Evolutionary conservation across 1,140 invertebrate species (phyloP).

Genomic region (Glomeris maerens): DNA sequence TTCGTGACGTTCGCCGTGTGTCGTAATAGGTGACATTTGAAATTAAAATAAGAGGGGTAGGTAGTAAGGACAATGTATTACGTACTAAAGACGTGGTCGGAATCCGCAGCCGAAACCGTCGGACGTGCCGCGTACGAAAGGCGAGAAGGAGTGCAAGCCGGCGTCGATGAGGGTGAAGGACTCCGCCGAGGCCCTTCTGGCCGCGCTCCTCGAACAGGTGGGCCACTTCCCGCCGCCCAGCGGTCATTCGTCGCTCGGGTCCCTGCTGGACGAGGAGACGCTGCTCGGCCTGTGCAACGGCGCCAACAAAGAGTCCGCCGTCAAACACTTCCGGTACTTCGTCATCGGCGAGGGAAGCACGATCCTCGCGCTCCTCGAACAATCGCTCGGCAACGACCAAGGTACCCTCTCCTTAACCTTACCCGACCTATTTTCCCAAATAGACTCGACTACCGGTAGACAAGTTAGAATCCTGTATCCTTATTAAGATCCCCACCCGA

Average conservation of each 20-base stretch:
- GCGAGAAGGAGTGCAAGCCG: constrained; percentile 89
- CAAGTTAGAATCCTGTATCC: too few relatives aligned
- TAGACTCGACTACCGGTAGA: not conserved
- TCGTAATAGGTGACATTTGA: too few relatives aligned
- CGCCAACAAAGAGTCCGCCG: constrained; percentile 34
- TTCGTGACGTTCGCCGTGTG: too few relatives aligned
- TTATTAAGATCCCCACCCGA: constrained; percentile 38
- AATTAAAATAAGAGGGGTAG: too few relatives aligned
- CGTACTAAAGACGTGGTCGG: too few relatives aligned
- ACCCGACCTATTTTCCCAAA: not conserved
- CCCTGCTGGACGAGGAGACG: constrained; percentile 72
- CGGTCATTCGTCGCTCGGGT: constrained; percentile 67
- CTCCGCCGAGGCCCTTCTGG: constrained; percentile 82
- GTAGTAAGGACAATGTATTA: too few relatives aligned
- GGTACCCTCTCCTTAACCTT: constrained; percentile 23
- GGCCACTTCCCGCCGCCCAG: constrained; percentile 70
- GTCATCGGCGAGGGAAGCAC: constrained; percentile 76
- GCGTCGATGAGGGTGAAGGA: constrained; percentile 90
- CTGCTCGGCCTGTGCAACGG: constrained; percentile 62
- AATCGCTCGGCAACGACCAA: constrained; percentile 56
- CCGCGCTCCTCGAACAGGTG: constrained; percentile 77
- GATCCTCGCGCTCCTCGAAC: constrained; percentile 76
- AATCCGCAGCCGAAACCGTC: constrained; percentile 80
- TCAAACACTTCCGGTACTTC: constrained; percentile 70
- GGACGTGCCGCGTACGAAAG: constrained; percentile 79